Conservation (phyloP, 2,888 invertebrate genomes). For the Tachina grossa region DNA sequence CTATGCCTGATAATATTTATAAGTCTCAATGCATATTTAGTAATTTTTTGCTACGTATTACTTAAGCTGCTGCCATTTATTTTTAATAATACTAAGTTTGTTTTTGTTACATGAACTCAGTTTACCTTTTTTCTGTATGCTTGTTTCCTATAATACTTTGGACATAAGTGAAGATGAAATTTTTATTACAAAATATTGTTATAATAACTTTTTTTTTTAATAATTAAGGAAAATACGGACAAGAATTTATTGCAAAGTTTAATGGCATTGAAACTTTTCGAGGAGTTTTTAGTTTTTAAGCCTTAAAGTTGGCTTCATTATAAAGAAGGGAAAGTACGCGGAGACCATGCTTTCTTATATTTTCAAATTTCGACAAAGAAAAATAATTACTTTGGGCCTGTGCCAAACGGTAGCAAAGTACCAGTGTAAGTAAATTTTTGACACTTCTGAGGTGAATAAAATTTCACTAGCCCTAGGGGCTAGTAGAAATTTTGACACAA, state of each 20-base stretch:
- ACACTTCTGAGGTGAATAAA: no score
- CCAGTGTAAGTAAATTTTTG: no score
- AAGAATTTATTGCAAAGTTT: neutral
- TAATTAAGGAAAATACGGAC: neutral
- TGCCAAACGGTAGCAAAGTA: no score
- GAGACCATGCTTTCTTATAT: no score
- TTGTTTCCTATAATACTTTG: neutral
- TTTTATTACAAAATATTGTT: constrained; percentile 13
- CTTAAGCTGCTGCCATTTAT: constrained; percentile 11
- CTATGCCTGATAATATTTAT: constrained; percentile 51
- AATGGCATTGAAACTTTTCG: neutral
- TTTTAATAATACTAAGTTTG: constrained; percentile 3
- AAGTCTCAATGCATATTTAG: constrained; percentile 42
- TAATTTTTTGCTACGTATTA: neutral
- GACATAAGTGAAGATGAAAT: constrained; percentile 2
- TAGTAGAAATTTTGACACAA: no score
- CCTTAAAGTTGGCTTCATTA: no score
- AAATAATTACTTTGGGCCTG: no score
- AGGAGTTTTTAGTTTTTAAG: neutral
- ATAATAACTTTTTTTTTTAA: constrained; percentile 18
- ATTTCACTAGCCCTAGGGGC: no score
- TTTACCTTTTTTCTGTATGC: neutral
- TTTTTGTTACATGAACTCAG: constrained; percentile 13
- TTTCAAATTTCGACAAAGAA: no score
- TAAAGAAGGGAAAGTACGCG: no score